phyloP scores from a whole-genome alignment of 2,113 vertebrate species.

The Oncorhynchus masou region DNA sequence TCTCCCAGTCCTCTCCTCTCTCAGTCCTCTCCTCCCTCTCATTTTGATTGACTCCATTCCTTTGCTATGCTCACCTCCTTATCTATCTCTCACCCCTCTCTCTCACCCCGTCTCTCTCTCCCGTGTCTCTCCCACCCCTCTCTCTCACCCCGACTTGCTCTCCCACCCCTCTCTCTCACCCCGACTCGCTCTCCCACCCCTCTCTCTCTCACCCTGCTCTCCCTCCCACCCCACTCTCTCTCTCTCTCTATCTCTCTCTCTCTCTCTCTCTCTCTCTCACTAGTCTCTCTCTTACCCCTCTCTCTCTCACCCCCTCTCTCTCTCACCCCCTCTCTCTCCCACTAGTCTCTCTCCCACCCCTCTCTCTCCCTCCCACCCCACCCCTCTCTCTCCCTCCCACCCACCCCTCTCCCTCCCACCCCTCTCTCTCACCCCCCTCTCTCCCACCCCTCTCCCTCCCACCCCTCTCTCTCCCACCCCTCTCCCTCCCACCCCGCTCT shows the following conservation, averaged over 20 bases:
- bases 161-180: neutral
- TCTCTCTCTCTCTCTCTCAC: slow-evolving; percentile 10
- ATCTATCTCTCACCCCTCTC: too few species aligned
- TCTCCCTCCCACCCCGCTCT: slow-evolving; percentile 5
- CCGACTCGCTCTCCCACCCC: slow-evolving; percentile 13
- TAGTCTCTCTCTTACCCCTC: slow-evolving; percentile 15
- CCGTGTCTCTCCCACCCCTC: too few species aligned
- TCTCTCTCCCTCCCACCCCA: slow-evolving; percentile 6
- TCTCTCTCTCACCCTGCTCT: neutral
- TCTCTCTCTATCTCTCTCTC: neutral
- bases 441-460: neutral
- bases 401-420: neutral
- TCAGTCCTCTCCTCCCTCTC: too few species aligned
- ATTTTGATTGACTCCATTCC: too few species aligned
- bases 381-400: too few species aligned
- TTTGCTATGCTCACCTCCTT: too few species aligned
- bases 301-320: neutral
- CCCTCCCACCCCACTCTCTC: neutral
- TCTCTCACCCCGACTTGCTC: too few species aligned
- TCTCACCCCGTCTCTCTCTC: too few species aligned
- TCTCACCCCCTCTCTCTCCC: neutral
- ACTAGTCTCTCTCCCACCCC: neutral
- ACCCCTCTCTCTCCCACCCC: neutral
- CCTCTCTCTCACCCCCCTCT: neutral
- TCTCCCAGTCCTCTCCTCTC: rapidly evolving